These are phyloP conservation scores for Thaleichthys pacificus DNA, from an alignment of 2,797 vertebrate species.

Conservation along the genomic window DNA sequence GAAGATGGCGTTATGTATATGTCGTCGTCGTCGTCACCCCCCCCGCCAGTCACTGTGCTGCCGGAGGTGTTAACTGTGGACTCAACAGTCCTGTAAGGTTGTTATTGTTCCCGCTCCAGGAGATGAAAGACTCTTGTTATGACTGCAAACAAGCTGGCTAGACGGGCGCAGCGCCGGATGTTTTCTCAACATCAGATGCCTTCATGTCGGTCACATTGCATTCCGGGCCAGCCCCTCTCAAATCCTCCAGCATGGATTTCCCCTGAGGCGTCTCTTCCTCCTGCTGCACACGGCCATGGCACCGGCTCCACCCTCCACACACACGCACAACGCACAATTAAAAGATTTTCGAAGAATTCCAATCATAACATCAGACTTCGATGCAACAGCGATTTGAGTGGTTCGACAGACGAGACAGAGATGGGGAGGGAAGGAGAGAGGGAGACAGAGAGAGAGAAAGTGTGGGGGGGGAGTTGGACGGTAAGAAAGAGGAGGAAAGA, in stretches of 20 bases:
- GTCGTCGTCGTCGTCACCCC: background rate
- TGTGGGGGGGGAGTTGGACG: background rate
- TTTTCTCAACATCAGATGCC: conserved; percentile 67
- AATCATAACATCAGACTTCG: conserved; percentile 71
- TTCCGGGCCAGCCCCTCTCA: conserved; percentile 57
- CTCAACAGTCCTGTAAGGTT: conserved; percentile 59
- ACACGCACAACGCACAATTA: conserved; percentile 63
- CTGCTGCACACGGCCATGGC: conserved; percentile 56
- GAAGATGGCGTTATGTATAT: conserved; percentile 37
- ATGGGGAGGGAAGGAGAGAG: conserved; percentile 23
- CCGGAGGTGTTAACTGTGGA: too few species aligned
- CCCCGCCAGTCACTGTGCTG: too few species aligned
- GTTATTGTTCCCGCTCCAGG: conserved; percentile 38
- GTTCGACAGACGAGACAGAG: conserved; percentile 41
- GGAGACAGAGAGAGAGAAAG: conserved; percentile 38
- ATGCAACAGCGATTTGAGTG: conserved; percentile 48
- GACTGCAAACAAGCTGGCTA: conserved; percentile 68
- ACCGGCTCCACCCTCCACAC: conserved; percentile 48
- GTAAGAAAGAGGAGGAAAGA: background rate
- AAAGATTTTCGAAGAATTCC: conserved; percentile 73
- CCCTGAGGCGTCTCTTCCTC: conserved; percentile 55
- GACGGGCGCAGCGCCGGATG: conserved; percentile 62
- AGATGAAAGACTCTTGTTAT: conserved; percentile 58
- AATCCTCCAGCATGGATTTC: conserved; percentile 68
- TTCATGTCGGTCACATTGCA: conserved; percentile 53